These are phyloP conservation scores for Drosophila punjabiensis DNA, from an alignment of 1,140 invertebrate species.

Conservation along the genomic window DNA sequence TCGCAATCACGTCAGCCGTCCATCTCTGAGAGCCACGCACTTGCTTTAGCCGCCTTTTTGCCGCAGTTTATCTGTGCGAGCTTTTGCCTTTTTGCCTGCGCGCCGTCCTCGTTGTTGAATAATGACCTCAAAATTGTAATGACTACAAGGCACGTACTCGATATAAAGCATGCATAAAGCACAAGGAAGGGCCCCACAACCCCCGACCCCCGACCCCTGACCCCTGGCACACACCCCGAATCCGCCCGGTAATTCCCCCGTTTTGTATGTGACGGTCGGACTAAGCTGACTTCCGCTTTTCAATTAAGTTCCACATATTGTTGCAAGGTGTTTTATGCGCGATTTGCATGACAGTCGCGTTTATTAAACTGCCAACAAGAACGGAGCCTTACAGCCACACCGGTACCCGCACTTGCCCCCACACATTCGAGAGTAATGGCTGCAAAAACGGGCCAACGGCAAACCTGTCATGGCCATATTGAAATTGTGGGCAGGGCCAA, in stretches of 20 bases:
- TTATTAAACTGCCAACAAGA: slow-evolving; percentile 60
- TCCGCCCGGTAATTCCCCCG: slow-evolving; percentile 7
- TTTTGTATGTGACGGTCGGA: slow-evolving; percentile 48
- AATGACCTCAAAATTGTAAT: slow-evolving; percentile 80
- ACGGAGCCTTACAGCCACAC: slow-evolving; percentile 1
- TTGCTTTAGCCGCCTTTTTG: slow-evolving; percentile 14
- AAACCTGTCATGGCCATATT: slow-evolving; percentile 50
- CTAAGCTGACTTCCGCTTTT: slow-evolving; percentile 82
- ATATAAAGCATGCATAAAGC: slow-evolving; percentile 60
- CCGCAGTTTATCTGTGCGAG: slow-evolving; percentile 37
- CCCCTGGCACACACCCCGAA: too few species aligned
- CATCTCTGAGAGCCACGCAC: slow-evolving; percentile 23
- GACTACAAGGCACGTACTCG: slow-evolving; percentile 78
- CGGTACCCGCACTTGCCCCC: not conserved
- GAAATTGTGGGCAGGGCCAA: slow-evolving; percentile 53
- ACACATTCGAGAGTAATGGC: slow-evolving; percentile 15
- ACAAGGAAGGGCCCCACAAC: slow-evolving; percentile 1
- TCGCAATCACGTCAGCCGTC: slow-evolving; percentile 39
- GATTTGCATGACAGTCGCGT: slow-evolving; percentile 75
- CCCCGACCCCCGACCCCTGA: not conserved
- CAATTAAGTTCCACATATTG: slow-evolving; percentile 79
- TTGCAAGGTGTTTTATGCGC: slow-evolving; percentile 79
- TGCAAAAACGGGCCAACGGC: slow-evolving; percentile 20
- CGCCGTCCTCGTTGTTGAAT: slow-evolving; percentile 72
- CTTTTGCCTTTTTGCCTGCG: slow-evolving; percentile 49